Percentiles rank a stretch among this genome's conserved stretches.
phyloP scores from a whole-genome alignment of 2,797 vertebrate genomes.

The Enteromius viviparus region DNA sequence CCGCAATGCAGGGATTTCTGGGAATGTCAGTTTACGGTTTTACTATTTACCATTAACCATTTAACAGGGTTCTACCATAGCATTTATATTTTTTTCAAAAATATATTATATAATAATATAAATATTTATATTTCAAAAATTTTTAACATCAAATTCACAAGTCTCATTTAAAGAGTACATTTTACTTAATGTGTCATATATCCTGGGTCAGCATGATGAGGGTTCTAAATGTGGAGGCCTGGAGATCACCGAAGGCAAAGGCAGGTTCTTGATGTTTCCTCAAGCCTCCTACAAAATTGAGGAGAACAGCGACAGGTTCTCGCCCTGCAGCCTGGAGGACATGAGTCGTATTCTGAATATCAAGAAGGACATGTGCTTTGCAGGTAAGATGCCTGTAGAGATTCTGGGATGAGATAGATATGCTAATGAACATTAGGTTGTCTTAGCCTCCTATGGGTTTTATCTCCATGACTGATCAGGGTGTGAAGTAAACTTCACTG shows the following conservation, averaged over 20 bases:
- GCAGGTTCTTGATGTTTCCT: constrained; percentile 85
- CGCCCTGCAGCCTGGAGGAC: constrained; percentile 76
- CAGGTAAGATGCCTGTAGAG: constrained; percentile 70
- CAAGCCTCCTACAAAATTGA: constrained; percentile 75
- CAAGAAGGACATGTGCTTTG: constrained; percentile 85
- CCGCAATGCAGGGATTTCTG: too few relatives aligned
- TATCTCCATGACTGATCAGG: neutral
- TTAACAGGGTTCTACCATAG: too few relatives aligned
- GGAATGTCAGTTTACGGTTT: too few relatives aligned
- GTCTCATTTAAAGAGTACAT: too few relatives aligned
- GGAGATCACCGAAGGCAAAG: constrained; percentile 68
- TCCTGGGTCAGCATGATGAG: constrained; percentile 79
- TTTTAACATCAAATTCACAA: too few relatives aligned
- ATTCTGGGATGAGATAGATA: neutral
- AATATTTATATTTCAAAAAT: too few relatives aligned
- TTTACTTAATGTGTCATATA: constrained; percentile 33
- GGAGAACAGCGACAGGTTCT: constrained; percentile 83
- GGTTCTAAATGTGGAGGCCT: constrained; percentile 74
- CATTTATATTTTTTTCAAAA: too few relatives aligned
- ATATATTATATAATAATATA: too few relatives aligned
- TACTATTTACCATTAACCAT: too few relatives aligned
- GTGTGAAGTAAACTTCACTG: neutral
- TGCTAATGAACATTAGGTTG: neutral
- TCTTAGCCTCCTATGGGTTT: neutral
- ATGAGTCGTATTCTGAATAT: constrained; percentile 72